These are phyloP conservation scores for Saccostrea glomerata DNA, from an alignment of 1,140 invertebrate species.

Conservation along the genomic window DNA sequence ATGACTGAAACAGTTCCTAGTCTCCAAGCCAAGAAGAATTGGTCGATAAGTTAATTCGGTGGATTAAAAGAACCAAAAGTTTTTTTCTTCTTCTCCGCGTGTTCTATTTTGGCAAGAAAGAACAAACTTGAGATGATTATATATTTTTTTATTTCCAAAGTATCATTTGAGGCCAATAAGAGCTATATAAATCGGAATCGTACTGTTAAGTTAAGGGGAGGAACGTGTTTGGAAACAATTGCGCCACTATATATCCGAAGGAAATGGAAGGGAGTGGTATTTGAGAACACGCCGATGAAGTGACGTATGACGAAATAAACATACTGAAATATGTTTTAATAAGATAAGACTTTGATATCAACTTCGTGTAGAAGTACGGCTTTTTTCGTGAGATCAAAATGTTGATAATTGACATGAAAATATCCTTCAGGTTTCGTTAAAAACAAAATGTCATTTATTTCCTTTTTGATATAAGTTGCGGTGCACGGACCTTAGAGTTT, in stretches of 20 bases:
- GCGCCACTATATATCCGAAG: background rate
- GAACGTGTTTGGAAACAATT: slow-evolving; percentile 12
- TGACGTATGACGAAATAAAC: slow-evolving; percentile 28
- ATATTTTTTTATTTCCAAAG: background rate
- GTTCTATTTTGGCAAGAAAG: background rate
- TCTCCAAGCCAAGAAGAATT: background rate
- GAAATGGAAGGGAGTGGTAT: background rate
- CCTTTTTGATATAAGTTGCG: slow-evolving; percentile 13
- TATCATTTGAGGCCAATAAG: background rate
- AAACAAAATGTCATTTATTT: slow-evolving; percentile 18
- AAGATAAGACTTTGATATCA: slow-evolving; percentile 27
- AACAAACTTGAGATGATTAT: background rate
- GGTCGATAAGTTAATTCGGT: slow-evolving; percentile 17
- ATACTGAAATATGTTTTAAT: slow-evolving; percentile 24
- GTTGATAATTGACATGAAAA: slow-evolving; percentile 6
- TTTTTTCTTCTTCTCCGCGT: background rate
- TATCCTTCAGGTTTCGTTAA: background rate
- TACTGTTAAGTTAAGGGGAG: slow-evolving; percentile 6
- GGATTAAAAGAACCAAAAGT: slow-evolving; percentile 17
- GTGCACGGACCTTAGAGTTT: background rate
- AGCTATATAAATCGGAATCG: slow-evolving; percentile 19
- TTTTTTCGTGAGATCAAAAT: slow-evolving; percentile 21
- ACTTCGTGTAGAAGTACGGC: slow-evolving; percentile 13
- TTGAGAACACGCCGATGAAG: background rate
- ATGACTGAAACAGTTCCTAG: background rate